These are phyloP conservation scores for Sinosuthora webbiana DNA, from an alignment of 2,113 vertebrate species.

Conservation along the genomic window DNA sequence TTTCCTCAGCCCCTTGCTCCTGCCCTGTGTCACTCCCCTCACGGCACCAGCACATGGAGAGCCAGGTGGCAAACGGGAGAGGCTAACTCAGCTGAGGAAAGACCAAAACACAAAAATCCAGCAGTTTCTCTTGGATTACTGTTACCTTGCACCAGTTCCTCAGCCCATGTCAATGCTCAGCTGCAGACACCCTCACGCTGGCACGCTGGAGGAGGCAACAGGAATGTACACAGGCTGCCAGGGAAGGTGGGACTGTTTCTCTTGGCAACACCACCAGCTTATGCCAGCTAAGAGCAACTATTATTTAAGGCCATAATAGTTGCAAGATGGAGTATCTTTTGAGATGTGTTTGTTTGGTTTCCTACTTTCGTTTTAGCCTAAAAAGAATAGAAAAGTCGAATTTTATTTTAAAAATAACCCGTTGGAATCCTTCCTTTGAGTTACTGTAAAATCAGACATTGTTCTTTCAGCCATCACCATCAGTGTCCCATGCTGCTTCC, in stretches of 20 bases:
- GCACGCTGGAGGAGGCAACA: neutral
- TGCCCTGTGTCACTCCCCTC: neutral
- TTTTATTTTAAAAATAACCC: neutral
- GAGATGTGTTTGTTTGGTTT: neutral
- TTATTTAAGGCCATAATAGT: neutral
- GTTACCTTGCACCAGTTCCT: neutral
- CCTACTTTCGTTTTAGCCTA: neutral
- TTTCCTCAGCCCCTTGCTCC: neutral
- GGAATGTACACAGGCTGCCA: slow-evolving; percentile 1
- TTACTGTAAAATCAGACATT: neutral
- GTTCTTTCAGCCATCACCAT: neutral
- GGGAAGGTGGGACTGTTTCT: slow-evolving; percentile 31
- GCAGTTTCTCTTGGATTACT: neutral
- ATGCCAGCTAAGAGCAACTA: neutral
- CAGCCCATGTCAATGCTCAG: neutral
- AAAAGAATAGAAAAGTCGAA: neutral
- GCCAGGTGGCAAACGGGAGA: neutral
- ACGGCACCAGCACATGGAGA: neutral
- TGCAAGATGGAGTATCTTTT: neutral
- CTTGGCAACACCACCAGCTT: neutral
- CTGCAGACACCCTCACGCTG: neutral
- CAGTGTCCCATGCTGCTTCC: neutral
- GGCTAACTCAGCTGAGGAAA: neutral
- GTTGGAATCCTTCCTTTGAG: neutral
- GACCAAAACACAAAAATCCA: neutral